Evolutionary conservation across 92 coral and sea anemone genomes (phyloP), one percentile per base, ranked within the genome.

Genomic region (Montipora capitata): DNA sequence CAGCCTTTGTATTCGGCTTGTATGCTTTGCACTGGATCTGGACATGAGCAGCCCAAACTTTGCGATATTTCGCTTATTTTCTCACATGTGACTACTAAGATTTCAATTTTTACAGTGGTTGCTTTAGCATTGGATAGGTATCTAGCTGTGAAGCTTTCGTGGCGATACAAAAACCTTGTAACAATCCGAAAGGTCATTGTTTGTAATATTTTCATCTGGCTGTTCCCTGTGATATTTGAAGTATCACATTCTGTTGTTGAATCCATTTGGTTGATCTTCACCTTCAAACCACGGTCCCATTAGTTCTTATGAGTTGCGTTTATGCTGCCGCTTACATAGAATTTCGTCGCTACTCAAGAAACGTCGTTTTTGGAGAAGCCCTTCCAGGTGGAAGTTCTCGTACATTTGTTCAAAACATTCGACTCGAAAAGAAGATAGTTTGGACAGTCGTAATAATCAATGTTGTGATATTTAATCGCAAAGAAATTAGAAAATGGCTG

Each of bases 91-190:
- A 89, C 65, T 27, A 80, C 94, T 4, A 94, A 94, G 72, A 91
- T 94, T 11, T 94, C 96, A 6, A 92, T 94, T 79, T 44, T 80
- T 39, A 91, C 94, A 10, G 88, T 94, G 0, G 91, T 94, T 0
- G 96, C 85, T 5, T 57, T 94, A 67, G 80, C 96, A 3, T 39
- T 94, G n/a, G 96, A 94, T 74, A 87, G 96, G 39, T 86, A 78
- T 9, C 72, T 94, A 17, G 94, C 94, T 3, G 80, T 94, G 18
- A 84, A 86, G 39, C 87, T 91, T 11, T 69, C 88, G 0, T 88
- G 83, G 94, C 91, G 73, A 81, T 91, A 94, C 74, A 88, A 68
- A 52, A 41, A 13, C 12, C 59, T 91, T n/a, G 56, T 94, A 15
- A 94, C 92, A 39, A 83, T 65, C 7, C 82, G 83, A 59, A 76